phyloP scores from a whole-genome alignment of 1,140 invertebrate genomes.

The Zeugodacus cucurbitae region DNA sequence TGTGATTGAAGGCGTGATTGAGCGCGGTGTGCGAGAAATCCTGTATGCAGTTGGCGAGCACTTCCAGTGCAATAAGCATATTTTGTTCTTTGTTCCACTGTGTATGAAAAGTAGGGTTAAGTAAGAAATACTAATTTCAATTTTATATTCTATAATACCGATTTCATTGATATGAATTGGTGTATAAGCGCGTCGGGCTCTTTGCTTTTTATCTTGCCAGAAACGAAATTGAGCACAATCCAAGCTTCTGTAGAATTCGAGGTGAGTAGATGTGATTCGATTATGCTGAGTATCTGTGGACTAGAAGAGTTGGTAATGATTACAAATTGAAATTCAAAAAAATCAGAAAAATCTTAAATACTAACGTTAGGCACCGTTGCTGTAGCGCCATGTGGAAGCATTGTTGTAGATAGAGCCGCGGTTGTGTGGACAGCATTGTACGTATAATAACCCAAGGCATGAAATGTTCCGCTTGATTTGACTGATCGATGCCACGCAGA shows the following conservation, averaged over 20 bases:
- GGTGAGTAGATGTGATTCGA: constrained; percentile 59
- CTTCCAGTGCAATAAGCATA: constrained; percentile 47
- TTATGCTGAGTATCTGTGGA: constrained; percentile 50
- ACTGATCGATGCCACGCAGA: constrained; percentile 56
- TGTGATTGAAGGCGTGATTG: constrained; percentile 54
- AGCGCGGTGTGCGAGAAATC: constrained; percentile 54
- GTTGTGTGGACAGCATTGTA: constrained; percentile 52
- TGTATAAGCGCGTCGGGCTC: constrained; percentile 55
- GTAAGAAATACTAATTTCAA: background rate
- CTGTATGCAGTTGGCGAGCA: constrained; percentile 46
- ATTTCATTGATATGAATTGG: constrained; percentile 48
- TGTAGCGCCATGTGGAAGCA: constrained; percentile 46
- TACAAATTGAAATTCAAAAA: no score
- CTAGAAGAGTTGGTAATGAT: constrained; percentile 45
- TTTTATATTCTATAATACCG: constrained; percentile 40
- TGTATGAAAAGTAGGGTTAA: no score
- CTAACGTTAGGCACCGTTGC: constrained; percentile 44
- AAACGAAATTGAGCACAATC: constrained; percentile 60
- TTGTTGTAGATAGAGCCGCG: constrained; percentile 56
- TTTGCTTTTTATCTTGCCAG: constrained; percentile 51
- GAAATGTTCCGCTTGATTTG: constrained; percentile 57
- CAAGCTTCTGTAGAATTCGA: constrained; percentile 62
- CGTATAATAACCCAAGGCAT: constrained; percentile 62
- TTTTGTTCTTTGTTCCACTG: constrained; percentile 50
- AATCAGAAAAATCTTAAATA: no score